These are phyloP conservation scores for Eumeta japonica DNA, from an alignment of 1,140 invertebrate species.

Conservation along the genomic window DNA sequence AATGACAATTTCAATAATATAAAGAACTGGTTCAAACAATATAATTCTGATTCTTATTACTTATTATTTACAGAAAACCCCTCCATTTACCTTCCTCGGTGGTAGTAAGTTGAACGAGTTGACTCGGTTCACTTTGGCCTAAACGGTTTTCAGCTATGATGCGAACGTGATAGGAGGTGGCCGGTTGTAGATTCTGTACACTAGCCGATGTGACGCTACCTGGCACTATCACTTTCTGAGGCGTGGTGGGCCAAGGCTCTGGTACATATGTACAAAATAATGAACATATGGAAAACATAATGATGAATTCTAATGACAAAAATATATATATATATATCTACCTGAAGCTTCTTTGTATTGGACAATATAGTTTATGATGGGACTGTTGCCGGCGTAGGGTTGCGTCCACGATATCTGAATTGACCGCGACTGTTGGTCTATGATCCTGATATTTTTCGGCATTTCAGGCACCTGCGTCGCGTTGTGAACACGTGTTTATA, in stretches of 20 bases:
- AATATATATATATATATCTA: no score
- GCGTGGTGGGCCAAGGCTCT: constrained; percentile 74
- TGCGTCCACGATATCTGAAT: constrained; percentile 83
- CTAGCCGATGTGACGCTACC: constrained; percentile 75
- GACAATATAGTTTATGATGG: constrained; percentile 82
- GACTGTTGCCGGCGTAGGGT: constrained; percentile 84
- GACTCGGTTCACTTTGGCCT: constrained; percentile 82
- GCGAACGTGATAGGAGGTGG: constrained; percentile 86
- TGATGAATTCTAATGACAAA: neutral
- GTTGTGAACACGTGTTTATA: constrained; percentile 2
- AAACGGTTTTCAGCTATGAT: constrained; percentile 87
- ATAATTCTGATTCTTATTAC: no score
- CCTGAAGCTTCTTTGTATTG: constrained; percentile 83
- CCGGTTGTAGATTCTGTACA: constrained; percentile 78
- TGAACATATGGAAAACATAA: neutral
- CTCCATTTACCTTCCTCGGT: constrained; percentile 81
- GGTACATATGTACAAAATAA: constrained; percentile 19
- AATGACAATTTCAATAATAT: no score
- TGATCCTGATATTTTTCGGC: constrained; percentile 80
- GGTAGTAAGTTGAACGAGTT: constrained; percentile 77
- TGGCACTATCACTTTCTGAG: constrained; percentile 75
- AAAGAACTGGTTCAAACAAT: no score
- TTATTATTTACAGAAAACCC: no score
- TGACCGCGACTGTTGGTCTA: constrained; percentile 74
- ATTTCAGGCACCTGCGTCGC: constrained; percentile 88